Conservation (phyloP, 2,797 vertebrate species). For the Acanthis flammea region DNA sequence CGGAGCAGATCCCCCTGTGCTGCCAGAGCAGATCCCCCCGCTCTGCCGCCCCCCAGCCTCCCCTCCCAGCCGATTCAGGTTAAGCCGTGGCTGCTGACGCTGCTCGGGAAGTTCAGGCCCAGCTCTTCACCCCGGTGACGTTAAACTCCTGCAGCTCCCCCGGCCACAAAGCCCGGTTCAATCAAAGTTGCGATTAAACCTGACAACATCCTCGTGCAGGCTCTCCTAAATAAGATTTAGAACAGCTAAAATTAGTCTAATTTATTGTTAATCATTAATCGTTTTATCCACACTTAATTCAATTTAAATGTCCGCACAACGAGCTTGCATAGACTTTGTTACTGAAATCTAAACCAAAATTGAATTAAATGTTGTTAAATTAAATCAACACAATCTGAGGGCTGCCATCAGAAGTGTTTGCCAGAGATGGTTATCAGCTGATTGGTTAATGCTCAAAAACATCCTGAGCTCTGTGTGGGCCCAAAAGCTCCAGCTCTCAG, state of each 20-base stretch:
- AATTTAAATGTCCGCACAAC: conserved; percentile 26
- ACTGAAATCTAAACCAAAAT: neutral
- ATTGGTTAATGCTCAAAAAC: neutral
- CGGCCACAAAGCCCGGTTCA: neutral
- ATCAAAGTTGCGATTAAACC: conserved; percentile 32
- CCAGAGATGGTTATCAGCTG: neutral
- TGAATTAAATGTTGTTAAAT: conserved; percentile 4
- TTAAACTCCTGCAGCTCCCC: neutral
- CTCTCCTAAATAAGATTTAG: conserved; percentile 22
- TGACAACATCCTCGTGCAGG: neutral
- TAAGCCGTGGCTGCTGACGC: too few relatives aligned
- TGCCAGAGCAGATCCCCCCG: too few relatives aligned
- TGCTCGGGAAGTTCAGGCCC: neutral
- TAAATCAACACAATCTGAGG: neutral
- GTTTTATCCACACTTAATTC: conserved; percentile 32
- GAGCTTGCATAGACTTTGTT: neutral
- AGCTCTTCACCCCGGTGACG: neutral
- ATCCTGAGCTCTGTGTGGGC: neutral
- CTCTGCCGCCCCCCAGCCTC: too few relatives aligned
- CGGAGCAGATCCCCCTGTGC: too few relatives aligned
- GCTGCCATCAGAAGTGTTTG: neutral
- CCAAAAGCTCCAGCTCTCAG: neutral
- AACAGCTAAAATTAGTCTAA: conserved; percentile 63
- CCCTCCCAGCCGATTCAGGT: too few relatives aligned
- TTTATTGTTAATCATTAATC: conserved; percentile 51